Base-by-base conservation (phyloP, 2,797 vertebrate species). In the Leuciscus waleckii region DNA sequence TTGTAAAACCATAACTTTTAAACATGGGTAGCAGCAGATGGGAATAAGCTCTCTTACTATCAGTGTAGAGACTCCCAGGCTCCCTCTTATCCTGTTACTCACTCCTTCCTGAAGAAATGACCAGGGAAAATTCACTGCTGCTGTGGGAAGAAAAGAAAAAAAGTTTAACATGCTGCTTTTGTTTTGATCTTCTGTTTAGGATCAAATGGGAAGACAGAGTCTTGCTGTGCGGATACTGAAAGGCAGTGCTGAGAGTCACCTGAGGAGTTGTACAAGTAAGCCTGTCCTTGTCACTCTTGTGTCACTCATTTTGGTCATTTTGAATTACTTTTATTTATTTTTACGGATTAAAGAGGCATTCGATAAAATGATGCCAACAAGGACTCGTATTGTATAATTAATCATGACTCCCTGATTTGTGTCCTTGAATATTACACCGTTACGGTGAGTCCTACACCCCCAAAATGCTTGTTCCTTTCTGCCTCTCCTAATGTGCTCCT, bases 191-290 rank as follows among this genome's bases (percentile, higher is more conserved):
- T 51, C 9, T 77, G 85, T 85, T 51, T 58, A 86, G 87, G 80
- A 83, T 86, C 81, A 81, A 78, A 89, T 88, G 51, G 76, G 79
- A 85, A 67, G n/a, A 56, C 49, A 9, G 49, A 26, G 63, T 67
- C 88, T 82, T 88, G 17, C 41, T 86, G 35, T 88, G 87, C 13
- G 7, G 65, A 69, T 63, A 29, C 83, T 85, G 75, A 85, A 88
- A 75, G 79, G 76, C 85, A 61, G 84, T 82, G 70, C 74, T 78
- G 76, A 86, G 67, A 81, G 86, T 90, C 84, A 65, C 79, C 35
- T 81, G 82, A 85, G 76, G 80, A 74, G 69, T 84, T 75, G 71
- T 83, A 88, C 87, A 90, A 91, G 90, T 90, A 88, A 90, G 87
- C 49, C 8, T 16, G 2, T 68, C 69, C 29, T 29, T 16, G 2